These are phyloP conservation scores for Ceratosolen fusciceps DNA, from an alignment of 1,140 invertebrate genomes.

Conservation along the genomic window DNA sequence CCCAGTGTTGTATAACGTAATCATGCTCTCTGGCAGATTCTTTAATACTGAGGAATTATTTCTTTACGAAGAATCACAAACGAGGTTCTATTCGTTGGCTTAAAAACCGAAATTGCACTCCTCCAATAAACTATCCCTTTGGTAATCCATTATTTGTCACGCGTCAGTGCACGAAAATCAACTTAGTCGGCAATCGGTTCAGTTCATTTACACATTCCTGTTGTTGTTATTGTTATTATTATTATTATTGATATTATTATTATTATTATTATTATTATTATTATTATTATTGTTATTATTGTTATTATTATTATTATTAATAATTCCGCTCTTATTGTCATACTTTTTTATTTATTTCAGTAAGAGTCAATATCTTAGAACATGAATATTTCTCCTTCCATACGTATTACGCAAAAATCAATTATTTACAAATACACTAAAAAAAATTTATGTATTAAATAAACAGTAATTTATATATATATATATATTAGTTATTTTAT, in stretches of 20 bases:
- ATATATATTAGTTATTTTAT: too few species aligned
- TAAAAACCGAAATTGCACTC: background rate
- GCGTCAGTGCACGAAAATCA: background rate
- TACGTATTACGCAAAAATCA: too few species aligned
- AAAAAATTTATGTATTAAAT: too few species aligned
- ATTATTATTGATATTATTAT: too few species aligned
- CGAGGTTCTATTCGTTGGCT: background rate
- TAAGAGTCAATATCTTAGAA: background rate
- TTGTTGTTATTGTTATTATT: too few species aligned
- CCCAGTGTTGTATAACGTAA: background rate
- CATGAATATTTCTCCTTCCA: background rate
- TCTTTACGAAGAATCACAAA: constrained; percentile 48
- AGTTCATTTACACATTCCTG: background rate
- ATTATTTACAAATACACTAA: too few species aligned
- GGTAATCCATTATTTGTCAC: background rate
- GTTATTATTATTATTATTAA: too few species aligned
- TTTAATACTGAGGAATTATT: constrained; percentile 51
- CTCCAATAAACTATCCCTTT: constrained; percentile 27
- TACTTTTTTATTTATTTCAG: constrained; percentile 15
- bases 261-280: too few species aligned
- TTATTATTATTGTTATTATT: too few species aligned
- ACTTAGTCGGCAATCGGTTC: background rate
- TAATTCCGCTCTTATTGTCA: background rate
- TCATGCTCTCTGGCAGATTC: background rate
- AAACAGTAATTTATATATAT: too few species aligned